These are phyloP conservation scores for Cylloceria caligata DNA, from an alignment of 2,888 invertebrate species.

Conservation along the genomic window DNA sequence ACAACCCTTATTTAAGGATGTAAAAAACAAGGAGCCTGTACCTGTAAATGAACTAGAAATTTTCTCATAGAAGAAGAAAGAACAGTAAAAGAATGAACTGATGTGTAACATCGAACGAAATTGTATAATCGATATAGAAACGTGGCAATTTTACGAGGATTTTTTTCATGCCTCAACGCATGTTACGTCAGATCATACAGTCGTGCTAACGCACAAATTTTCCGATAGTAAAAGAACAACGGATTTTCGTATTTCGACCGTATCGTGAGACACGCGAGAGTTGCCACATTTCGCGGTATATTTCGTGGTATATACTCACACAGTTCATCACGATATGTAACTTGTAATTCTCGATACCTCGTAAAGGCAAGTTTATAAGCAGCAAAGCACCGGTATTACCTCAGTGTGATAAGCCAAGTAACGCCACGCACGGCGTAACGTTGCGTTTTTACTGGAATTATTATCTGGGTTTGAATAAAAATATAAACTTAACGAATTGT, in stretches of 20 bases:
- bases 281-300: conserved; percentile 9
- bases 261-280: conserved; percentile 44
- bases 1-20: conserved; percentile 36
- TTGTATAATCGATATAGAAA: conserved; percentile 6
- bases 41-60: neutral
- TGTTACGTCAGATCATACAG: neutral
- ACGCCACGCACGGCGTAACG: no score
- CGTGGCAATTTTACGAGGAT: neutral
- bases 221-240: conserved; percentile 16
- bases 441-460: no score
- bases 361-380: neutral
- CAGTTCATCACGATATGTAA: neutral
- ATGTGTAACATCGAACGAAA: neutral
- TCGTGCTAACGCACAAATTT: conserved; percentile 32
- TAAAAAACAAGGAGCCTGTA: neutral
- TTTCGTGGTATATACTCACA: neutral
- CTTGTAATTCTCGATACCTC: conserved; percentile 11
- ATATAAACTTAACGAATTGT: no score
- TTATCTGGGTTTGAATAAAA: no score
- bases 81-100: neutral
- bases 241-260: conserved; percentile 12
- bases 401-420: no score
- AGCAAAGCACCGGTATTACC: neutral
- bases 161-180: conserved; percentile 4
- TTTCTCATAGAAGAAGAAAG: neutral